Conservation (phyloP, 1,140 invertebrate genomes). For the Hypsibius dujardini region DNA sequence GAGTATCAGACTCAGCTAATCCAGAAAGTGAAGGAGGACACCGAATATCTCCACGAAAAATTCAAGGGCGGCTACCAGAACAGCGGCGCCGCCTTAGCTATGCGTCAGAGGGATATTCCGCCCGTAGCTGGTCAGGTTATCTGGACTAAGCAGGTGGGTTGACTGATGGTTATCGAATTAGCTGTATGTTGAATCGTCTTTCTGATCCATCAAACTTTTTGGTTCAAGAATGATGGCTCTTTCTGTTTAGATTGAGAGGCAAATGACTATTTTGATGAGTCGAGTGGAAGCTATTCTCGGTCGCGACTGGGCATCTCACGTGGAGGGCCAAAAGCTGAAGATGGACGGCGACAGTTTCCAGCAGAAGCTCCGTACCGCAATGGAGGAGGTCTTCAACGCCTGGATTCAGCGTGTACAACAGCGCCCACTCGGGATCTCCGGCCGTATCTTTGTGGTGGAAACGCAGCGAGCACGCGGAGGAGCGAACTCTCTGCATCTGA, state of each 20-base stretch:
- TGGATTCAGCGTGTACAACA: conserved; percentile 81
- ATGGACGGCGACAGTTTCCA: conserved; percentile 92
- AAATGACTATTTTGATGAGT: conserved; percentile 86
- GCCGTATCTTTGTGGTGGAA: conserved; percentile 85
- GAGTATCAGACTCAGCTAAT: conserved; percentile 99
- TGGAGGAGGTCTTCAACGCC: conserved; percentile 83
- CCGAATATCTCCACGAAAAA: conserved; percentile 89
- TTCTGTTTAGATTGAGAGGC: conserved; percentile 60
- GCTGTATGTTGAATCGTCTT: not conserved
- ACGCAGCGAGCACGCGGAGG: conserved; percentile 47
- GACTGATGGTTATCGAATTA: not conserved
- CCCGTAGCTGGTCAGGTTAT: conserved; percentile 92
- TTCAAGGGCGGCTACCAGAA: conserved; percentile 55
- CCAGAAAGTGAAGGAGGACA: conserved; percentile 95
- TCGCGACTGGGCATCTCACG: conserved; percentile 92
- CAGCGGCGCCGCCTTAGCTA: conserved; percentile 3
- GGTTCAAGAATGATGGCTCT: not conserved
- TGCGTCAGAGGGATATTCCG: conserved; percentile 69
- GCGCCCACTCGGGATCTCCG: conserved; percentile 75
- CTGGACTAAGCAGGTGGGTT: conserved; percentile 68
- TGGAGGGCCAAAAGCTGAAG: conserved; percentile 95
- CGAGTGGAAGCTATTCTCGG: conserved; percentile 91
- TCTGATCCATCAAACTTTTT: not conserved
- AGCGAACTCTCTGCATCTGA: conserved; percentile 67
- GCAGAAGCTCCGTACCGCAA: conserved; percentile 65